Conservation (phyloP, 2,888 invertebrate genomes). For the Busseola fusca region DNA sequence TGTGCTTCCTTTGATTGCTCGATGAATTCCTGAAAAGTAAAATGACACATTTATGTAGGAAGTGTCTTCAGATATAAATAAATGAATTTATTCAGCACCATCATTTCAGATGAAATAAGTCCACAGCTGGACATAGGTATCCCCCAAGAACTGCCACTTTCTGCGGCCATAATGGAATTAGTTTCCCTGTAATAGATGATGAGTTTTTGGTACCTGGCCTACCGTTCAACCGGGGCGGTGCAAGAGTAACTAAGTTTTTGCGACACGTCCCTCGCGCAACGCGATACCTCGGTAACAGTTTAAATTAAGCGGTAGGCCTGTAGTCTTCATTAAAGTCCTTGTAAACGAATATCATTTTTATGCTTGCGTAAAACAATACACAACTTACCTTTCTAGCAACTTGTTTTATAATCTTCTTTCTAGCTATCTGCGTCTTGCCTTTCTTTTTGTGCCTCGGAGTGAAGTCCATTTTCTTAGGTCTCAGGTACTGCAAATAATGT, state of each 20-base stretch:
- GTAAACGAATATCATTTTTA: no score
- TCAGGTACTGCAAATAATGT: conserved; percentile 90
- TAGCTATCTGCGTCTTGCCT: conserved; percentile 92
- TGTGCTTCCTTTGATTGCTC: conserved; percentile 77
- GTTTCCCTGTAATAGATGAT: not conserved
- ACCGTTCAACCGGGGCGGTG: not conserved
- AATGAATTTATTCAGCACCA: not conserved
- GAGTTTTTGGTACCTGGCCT: not conserved
- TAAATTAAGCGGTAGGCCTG: not conserved
- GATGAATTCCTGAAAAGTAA: conserved; percentile 78
- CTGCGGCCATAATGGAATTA: not conserved
- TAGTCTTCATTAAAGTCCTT: not conserved
- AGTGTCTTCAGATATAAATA: not conserved
- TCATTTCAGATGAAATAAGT: not conserved
- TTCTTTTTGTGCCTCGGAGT: conserved; percentile 94
- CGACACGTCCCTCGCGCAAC: not conserved
- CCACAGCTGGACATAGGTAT: not conserved
- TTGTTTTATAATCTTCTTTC: conserved; percentile 93
- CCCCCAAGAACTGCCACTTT: not conserved
- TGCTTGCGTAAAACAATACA: no score
- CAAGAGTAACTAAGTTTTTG: not conserved
- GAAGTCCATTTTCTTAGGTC: conserved; percentile 93
- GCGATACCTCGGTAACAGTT: not conserved
- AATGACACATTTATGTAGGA: conserved; percentile 3
- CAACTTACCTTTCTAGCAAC: conserved; percentile 90